Percentiles rank a stretch among this genome's conserved stretches.
Evolutionary conservation across 1,140 invertebrate species (phyloP).

Genomic region (Bradynema listronoti): DNA sequence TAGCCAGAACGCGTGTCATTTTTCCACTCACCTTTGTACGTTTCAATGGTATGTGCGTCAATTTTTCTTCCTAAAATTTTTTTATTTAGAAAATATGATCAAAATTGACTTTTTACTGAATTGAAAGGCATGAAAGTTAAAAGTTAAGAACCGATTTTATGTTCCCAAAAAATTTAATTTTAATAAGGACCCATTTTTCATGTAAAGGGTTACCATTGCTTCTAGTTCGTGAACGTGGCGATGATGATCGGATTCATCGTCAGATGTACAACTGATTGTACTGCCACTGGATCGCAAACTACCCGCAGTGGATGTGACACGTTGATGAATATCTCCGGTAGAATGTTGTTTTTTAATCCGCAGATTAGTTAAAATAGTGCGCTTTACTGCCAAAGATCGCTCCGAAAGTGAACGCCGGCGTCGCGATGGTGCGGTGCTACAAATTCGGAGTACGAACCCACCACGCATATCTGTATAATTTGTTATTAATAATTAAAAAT

Average conservation of each 20-base stretch:
- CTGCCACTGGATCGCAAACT: constrained; percentile 82
- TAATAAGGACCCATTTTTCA: no score
- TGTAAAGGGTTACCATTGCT: no score
- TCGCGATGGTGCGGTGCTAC: constrained; percentile 71
- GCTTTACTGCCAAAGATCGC: constrained; percentile 72
- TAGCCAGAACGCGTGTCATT: constrained; percentile 98
- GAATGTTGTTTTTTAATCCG: constrained; percentile 89
- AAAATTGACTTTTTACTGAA: no score
- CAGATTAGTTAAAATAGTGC: constrained; percentile 77
- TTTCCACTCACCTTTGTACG: constrained; percentile 99
- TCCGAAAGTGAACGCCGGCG: constrained; percentile 77
- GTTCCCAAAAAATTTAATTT: no score
- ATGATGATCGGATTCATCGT: constrained; percentile 66
- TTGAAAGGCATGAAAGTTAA: no score
- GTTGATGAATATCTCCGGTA: constrained; percentile 82
- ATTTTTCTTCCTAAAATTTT: constrained; percentile 68
- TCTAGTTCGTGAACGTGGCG: constrained; percentile 87
- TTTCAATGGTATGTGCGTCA: constrained; percentile 91
- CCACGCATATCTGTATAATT: constrained; percentile 64
- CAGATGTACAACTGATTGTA: constrained; percentile 81
- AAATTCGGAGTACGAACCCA: constrained; percentile 85
- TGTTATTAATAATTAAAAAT: constrained; percentile 7
- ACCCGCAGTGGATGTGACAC: constrained; percentile 48
- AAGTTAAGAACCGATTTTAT: no score
- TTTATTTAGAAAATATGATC: no score